phyloP scores from a whole-genome alignment of 2,888 invertebrate genomes.

The Willowsia nigromaculata region DNA sequence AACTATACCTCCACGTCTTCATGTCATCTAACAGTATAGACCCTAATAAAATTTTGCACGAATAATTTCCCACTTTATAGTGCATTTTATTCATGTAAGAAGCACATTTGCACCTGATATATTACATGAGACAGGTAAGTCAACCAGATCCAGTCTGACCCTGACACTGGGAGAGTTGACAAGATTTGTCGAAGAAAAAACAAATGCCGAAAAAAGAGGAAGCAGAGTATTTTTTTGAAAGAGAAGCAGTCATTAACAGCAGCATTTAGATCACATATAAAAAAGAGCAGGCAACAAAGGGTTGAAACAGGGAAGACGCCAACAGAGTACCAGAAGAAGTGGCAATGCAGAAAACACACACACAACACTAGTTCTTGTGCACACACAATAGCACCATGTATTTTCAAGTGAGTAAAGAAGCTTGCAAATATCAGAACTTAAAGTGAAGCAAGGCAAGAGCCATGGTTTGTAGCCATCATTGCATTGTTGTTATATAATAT shows the following conservation, averaged over 20 bases:
- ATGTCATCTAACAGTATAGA: neutral
- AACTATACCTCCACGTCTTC: conserved; percentile 53
- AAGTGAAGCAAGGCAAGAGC: neutral
- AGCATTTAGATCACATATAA: neutral
- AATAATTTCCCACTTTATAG: neutral
- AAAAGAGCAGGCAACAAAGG: conserved; percentile 4
- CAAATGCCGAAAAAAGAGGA: conserved; percentile 26
- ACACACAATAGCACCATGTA: neutral
- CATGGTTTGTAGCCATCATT: neutral
- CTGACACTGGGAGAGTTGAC: conserved; percentile 58
- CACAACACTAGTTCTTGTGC: neutral
- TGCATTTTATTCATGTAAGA: neutral
- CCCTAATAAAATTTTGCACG: neutral
- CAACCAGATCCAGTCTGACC: conserved; percentile 62
- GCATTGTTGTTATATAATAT: conserved; percentile 50
- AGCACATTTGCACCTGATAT: neutral
- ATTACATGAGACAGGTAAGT: conserved; percentile 22
- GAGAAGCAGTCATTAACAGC: conserved; percentile 3
- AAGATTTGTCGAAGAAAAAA: conserved; percentile 25
- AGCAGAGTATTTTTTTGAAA: conserved; percentile 42
- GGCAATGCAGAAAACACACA: neutral
- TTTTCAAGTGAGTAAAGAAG: neutral
- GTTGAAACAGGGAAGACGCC: conserved; percentile 1
- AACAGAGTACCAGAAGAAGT: neutral
- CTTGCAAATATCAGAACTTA: conserved; percentile 1